Evolutionary conservation across 1,140 invertebrate genomes (phyloP).

Genomic region (Scaptomyza pallida): DNA sequence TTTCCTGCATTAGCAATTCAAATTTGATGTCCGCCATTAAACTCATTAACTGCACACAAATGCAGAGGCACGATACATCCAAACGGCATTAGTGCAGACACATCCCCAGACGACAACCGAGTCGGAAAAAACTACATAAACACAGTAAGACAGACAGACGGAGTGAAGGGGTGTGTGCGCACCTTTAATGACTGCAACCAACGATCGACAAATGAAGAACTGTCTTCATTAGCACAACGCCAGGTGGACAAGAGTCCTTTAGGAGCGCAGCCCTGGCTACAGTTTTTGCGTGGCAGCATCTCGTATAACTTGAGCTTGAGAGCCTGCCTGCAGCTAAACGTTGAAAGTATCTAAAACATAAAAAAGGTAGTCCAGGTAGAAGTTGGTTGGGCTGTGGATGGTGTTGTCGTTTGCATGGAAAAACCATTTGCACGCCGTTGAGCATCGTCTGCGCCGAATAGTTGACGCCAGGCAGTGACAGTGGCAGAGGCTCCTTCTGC

Average conservation of each 20-base stretch:
- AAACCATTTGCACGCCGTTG: constrained; percentile 79
- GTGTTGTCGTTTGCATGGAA: constrained; percentile 70
- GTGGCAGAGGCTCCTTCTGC: no score
- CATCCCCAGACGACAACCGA: constrained; percentile 17
- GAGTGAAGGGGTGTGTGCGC: constrained; percentile 7
- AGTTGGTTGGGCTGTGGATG: no score
- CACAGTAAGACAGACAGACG: constrained; percentile 17
- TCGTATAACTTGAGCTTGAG: constrained; percentile 7
- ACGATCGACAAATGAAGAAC: constrained; percentile 74
- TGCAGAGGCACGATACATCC: constrained; percentile 19
- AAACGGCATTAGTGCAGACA: constrained; percentile 6
- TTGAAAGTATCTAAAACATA: constrained; percentile 57
- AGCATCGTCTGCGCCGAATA: constrained; percentile 60
- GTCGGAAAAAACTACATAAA: constrained; percentile 31
- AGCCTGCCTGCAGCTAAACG: constrained; percentile 23
- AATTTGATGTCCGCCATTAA: constrained; percentile 77
- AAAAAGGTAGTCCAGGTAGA: constrained; percentile 50
- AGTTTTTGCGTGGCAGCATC: constrained; percentile 33
- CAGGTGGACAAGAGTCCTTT: constrained; percentile 2
- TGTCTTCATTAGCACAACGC: constrained; percentile 68
- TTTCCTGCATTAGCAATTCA: constrained; percentile 79
- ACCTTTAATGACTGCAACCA: constrained; percentile 56
- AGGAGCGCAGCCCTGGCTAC: constrained; percentile 8
- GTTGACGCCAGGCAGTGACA: no score
- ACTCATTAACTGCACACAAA: constrained; percentile 80